These are phyloP conservation scores for Ciconia maguari DNA, from an alignment of 2,113 vertebrate genomes.

Conservation along the genomic window DNA sequence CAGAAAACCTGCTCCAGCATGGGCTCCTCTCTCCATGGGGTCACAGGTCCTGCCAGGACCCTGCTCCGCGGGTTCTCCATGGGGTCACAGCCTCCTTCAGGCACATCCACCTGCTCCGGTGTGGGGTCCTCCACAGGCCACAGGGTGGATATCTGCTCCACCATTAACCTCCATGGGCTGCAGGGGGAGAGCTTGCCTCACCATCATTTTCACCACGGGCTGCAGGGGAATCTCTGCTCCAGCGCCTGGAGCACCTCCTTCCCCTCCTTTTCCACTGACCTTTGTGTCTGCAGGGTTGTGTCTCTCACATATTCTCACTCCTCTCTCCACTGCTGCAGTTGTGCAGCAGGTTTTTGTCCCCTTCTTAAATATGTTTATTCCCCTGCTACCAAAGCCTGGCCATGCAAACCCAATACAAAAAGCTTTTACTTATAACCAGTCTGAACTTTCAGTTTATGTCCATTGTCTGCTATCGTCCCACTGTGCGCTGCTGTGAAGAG, in stretches of 20 bases:
- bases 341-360: neutral
- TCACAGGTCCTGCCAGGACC: neutral
- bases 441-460: neutral
- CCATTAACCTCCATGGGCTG: neutral
- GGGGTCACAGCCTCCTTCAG: neutral
- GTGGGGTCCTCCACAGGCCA: neutral
- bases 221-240: neutral
- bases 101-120: neutral
- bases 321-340: neutral
- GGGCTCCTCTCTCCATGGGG: neutral
- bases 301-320: neutral
- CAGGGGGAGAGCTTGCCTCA: neutral
- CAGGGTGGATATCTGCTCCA: neutral
- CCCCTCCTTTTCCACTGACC: neutral
- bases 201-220: too few species aligned
- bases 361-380: neutral
- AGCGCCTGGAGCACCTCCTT: neutral
- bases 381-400: neutral
- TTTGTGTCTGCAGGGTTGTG: neutral
- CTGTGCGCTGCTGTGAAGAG: neutral
- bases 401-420: neutral
- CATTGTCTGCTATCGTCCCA: neutral
- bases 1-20: neutral
- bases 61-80: neutral
- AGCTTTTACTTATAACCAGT: neutral